phyloP scores from a whole-genome alignment of 1,140 invertebrate species.

The Hesperophylax magnus region DNA sequence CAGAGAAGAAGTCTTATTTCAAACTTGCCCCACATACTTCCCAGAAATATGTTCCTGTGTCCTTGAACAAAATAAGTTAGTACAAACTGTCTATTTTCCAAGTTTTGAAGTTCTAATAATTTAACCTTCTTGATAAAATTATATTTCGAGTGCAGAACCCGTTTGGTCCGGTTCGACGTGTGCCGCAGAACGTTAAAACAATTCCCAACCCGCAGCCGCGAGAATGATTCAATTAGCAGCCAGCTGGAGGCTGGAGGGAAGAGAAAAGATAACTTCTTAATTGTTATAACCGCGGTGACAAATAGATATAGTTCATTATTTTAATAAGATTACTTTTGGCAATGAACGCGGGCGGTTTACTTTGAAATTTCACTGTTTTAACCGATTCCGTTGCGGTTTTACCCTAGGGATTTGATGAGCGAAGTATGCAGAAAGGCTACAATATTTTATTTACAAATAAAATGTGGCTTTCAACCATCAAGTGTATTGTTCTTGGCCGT shows the following conservation, averaged over 20 bases:
- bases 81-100: too few species aligned
- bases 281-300: constrained; percentile 13
- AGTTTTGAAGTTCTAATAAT: too few species aligned
- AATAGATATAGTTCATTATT: constrained; percentile 24
- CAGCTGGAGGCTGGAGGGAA: neutral
- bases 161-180: neutral
- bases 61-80: too few species aligned
- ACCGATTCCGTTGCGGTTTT: neutral
- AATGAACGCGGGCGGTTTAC: constrained; percentile 10
- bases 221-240: constrained; percentile 1
- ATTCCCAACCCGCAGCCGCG: constrained; percentile 9
- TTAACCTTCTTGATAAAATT: too few species aligned
- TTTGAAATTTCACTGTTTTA: constrained; percentile 1
- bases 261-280: constrained; percentile 1
- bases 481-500: too few species aligned
- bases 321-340: constrained; percentile 10
- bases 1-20: too few species aligned
- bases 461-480: too few species aligned
- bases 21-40: too few species aligned
- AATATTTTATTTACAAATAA: too few species aligned
- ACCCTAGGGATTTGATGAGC: neutral
- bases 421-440: too few species aligned
- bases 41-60: too few species aligned
- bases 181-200: neutral
- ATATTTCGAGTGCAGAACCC: too few species aligned